A percentile compares a stretch with the other conserved stretches of the same genome.
phyloP scores from a whole-genome alignment of 2,888 invertebrate species.

The Hanleya hanleyi region DNA sequence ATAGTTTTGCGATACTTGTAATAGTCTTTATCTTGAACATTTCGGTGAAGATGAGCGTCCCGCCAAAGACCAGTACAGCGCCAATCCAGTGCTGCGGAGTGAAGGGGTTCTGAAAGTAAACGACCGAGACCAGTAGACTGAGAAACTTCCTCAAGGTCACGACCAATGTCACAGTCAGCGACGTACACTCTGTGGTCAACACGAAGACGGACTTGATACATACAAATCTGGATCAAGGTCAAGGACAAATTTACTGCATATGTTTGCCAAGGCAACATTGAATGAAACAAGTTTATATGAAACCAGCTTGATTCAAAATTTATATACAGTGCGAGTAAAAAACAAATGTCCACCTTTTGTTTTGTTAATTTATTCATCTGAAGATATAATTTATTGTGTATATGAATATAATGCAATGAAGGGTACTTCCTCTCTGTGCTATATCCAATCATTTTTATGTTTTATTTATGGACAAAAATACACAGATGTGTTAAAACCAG shows the following conservation, averaged over 20 bases:
- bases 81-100: slow-evolving; percentile 93
- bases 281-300: background rate
- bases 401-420: no score
- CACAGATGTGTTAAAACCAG: no score
- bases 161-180: slow-evolving; percentile 95
- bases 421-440: no score
- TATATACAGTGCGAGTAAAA: no score
- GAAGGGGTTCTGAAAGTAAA: slow-evolving; percentile 96
- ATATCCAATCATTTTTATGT: no score
- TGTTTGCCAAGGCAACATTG: background rate
- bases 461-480: no score
- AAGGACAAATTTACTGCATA: slow-evolving; percentile 33
- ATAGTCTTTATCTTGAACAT: no score
- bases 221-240: slow-evolving; percentile 77
- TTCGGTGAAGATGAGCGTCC: slow-evolving; percentile 91
- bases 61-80: slow-evolving; percentile 90
- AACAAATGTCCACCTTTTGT: no score
- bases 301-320: no score
- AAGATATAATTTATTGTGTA: no score
- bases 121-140: slow-evolving; percentile 94
- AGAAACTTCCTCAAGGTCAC: slow-evolving; percentile 96
- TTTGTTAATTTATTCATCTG: no score
- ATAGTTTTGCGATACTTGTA: no score
- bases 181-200: slow-evolving; percentile 93
- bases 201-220: slow-evolving; percentile 97